Evolutionary conservation across 1,140 invertebrate genomes (phyloP).

Genomic region (Scaptomyza graminum): DNA sequence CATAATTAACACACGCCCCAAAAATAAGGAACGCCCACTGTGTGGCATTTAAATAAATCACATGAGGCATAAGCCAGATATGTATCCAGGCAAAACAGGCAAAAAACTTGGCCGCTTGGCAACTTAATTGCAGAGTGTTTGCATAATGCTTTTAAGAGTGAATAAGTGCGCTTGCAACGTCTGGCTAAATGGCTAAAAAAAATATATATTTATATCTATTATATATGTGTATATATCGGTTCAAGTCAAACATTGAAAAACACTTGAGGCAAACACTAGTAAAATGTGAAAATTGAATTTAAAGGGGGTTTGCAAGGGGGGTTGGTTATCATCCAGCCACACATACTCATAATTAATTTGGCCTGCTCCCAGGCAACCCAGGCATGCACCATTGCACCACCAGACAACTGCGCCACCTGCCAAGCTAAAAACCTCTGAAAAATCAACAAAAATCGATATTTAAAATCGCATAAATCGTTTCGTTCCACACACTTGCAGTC

Average conservation of each 20-base stretch:
- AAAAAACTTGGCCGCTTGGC: constrained; percentile 23
- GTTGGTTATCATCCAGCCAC: constrained; percentile 6
- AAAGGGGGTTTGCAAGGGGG: background rate
- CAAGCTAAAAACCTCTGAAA: constrained; percentile 44
- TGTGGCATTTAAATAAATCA: constrained; percentile 67
- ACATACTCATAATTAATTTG: constrained; percentile 81
- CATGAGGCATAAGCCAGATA: constrained; percentile 25
- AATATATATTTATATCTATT: constrained; percentile 13
- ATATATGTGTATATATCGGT: constrained; percentile 67
- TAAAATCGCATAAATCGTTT: constrained; percentile 80
- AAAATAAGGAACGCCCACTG: constrained; percentile 37
- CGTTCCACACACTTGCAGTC: constrained; percentile 37
- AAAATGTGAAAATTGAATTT: constrained; percentile 69
- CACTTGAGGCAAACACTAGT: constrained; percentile 62
- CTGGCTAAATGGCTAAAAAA: constrained; percentile 77
- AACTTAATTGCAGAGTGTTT: constrained; percentile 78
- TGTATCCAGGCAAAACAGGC: no score
- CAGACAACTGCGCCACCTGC: constrained; percentile 47
- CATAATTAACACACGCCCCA: constrained; percentile 75
- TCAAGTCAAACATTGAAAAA: constrained; percentile 81
- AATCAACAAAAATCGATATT: constrained; percentile 82
- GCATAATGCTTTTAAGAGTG: constrained; percentile 78
- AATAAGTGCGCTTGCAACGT: constrained; percentile 55
- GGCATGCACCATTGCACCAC: constrained; percentile 6
- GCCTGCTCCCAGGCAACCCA: constrained; percentile 39